Percentiles rank a stretch among this genome's conserved stretches.
Evolutionary conservation across 2,888 invertebrate genomes (phyloP).

Genomic region (Patella ulyssiponensis): DNA sequence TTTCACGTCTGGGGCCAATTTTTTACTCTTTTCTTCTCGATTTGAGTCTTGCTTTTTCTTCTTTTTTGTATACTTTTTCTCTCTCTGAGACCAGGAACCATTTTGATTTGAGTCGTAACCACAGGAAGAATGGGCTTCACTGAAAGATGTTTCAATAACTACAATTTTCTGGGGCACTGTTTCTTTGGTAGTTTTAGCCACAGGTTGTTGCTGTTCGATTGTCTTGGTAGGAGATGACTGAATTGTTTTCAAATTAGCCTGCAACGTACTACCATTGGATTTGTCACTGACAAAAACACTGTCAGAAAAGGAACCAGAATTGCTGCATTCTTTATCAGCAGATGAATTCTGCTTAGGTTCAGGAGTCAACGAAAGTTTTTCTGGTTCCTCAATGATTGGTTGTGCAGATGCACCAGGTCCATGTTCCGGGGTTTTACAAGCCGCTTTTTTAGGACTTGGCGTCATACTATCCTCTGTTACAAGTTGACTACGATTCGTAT

Average conservation of each 20-base stretch:
- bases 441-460: not conserved
- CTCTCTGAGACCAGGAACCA: not conserved
- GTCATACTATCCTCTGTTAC: not conserved
- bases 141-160: not conserved
- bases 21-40: not conserved
- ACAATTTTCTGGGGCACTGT: not conserved
- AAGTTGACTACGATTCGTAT: not conserved
- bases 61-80: not conserved
- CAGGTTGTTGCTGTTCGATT: not conserved
- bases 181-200: not conserved
- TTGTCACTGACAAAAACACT: no score
- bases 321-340: not conserved
- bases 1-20: not conserved
- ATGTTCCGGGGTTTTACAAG: no score
- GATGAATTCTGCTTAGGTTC: not conserved
- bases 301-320: not conserved
- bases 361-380: not conserved
- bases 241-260: not conserved
- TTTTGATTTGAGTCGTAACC: not conserved
- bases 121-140: not conserved
- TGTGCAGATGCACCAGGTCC: not conserved
- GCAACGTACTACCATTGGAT: no score
- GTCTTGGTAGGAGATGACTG: not conserved
- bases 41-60: not conserved
- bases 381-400: not conserved